Evolutionary conservation across 2,113 vertebrate genomes (phyloP).

Genomic region (Scatophagus argus): DNA sequence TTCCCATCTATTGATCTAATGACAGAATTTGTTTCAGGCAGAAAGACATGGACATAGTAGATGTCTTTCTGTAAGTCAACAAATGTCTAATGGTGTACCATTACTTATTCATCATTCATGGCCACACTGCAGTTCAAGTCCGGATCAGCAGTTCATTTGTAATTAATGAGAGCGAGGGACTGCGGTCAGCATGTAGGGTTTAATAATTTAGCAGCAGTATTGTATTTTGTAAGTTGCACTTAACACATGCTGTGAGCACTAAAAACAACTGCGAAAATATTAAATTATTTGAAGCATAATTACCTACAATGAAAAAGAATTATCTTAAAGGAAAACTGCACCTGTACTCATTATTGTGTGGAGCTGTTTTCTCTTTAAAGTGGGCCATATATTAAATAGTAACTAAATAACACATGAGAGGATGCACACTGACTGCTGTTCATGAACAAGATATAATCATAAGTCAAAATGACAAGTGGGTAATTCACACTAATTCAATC

Average conservation of each 20-base stretch:
- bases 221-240: conserved; percentile 57
- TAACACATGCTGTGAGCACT: conserved; percentile 34
- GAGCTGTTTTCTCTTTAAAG: background rate
- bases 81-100: conserved; percentile 40
- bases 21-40: conserved; percentile 8
- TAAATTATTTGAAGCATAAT: background rate
- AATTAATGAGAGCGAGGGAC: conserved; percentile 61
- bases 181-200: conserved; percentile 39
- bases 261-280: conserved; percentile 6
- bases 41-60: background rate
- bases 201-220: conserved; percentile 69
- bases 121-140: conserved; percentile 13
- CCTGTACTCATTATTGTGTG: background rate
- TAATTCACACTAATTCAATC: conserved; percentile 53
- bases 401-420: background rate
- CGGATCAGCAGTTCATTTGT: conserved; percentile 49
- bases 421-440: background rate
- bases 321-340: too few species aligned
- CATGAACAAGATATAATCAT: background rate
- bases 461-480: conserved; percentile 30
- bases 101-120: conserved; percentile 63
- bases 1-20: conserved; percentile 1
- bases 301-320: background rate
- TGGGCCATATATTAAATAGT: background rate
- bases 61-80: conserved; percentile 44